Conservation (phyloP, 2,113 vertebrate species). For the Crotophaga sulcirostris region DNA sequence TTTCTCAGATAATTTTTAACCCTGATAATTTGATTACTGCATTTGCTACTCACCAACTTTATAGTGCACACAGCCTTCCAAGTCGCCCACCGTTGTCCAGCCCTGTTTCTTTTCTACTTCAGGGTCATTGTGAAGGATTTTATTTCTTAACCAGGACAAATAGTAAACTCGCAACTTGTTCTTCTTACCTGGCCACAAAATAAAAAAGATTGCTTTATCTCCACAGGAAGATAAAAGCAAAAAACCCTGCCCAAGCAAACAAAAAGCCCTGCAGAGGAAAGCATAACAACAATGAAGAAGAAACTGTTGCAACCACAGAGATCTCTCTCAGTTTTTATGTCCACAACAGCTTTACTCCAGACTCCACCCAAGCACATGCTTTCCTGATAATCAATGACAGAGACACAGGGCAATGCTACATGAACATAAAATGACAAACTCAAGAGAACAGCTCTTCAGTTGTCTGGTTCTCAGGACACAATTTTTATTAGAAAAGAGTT, state of each 20-base stretch:
- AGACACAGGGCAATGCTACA: neutral
- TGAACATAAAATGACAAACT: neutral
- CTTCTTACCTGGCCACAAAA: slow-evolving; percentile 88
- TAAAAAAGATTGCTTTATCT: neutral
- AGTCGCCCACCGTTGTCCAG: slow-evolving; percentile 94
- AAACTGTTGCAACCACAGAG: neutral
- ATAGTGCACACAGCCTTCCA: slow-evolving; percentile 97
- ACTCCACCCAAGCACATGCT: neutral
- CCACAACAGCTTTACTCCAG: neutral
- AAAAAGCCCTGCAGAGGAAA: neutral
- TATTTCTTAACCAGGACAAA: slow-evolving; percentile 99
- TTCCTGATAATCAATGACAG: neutral
- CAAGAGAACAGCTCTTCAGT: neutral
- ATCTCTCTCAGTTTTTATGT: neutral
- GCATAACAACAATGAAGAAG: neutral
- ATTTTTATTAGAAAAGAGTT: neutral
- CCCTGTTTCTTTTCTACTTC: slow-evolving; percentile 99
- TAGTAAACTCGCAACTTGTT: slow-evolving; percentile 98
- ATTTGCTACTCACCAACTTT: slow-evolving; percentile 89
- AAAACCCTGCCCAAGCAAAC: neutral
- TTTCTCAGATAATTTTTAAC: neutral
- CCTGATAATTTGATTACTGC: neutral
- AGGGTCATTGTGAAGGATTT: slow-evolving; percentile 97
- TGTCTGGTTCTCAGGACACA: neutral
- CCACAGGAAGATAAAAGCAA: neutral